Base-by-base conservation (phyloP, 1,140 invertebrate species). In the Drosophila parabipectinata region DNA sequence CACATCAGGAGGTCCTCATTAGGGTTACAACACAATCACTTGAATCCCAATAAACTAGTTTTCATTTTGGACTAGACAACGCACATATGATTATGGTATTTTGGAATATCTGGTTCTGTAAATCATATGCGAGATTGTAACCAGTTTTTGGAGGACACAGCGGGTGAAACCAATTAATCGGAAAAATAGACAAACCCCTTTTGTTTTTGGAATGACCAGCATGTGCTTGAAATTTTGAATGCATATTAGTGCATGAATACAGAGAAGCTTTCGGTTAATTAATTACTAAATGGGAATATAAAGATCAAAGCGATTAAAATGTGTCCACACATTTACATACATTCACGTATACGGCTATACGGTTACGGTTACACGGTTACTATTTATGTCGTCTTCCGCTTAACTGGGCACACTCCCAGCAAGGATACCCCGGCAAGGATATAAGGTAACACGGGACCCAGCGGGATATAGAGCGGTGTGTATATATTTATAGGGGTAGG, bases 321-420 rank as follows among this genome's bases (percentile, higher is more conserved):
- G 60, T 68, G 60, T 68, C 56, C 80, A 76, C 59, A 61, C 57
- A 64, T 67, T 53, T 58, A 51, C 57, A 64, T 58, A 51, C 57
- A 64, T 63, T 48, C 55, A 51, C 30, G 39, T 47, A 47, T 28
- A 21, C 21, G 21, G 21, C 5, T 39, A 30, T 50, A 48, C 71
- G 58, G 50, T 28, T 81, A 61, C 78, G 21, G 21, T 8, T 39
- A 30, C 41, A 48, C 71, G 61, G 50, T 28, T 81, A 61, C 78
- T 87, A 81, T 88, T 85, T 87, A 57, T 82, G 83, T 75, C 60
- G 50, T 68, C 59, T 88, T 88, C 66, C 83, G 75, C 78, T 87
- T 67, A 87, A 76, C 61, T 87, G 63, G 66, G 80, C 82, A 64
- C 59, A 48, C 45, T 41, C 15, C 53, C 18, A 44, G 10, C 50